Conservation (phyloP, 2,797 vertebrate species). For the Chaenodraco wilsoni region DNA sequence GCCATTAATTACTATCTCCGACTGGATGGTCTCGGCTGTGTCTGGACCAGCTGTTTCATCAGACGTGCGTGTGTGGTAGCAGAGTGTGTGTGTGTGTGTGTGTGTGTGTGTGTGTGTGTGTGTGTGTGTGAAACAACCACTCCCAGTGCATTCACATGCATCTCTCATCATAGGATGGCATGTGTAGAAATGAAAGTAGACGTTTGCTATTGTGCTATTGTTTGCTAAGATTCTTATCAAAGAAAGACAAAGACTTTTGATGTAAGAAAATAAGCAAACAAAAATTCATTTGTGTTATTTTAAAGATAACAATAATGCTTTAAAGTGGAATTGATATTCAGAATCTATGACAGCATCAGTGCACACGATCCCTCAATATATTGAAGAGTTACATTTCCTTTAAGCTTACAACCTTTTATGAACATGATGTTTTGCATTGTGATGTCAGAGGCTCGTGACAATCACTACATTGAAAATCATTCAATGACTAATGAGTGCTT, state of each 20-base stretch:
- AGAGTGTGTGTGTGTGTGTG: conserved; percentile 12
- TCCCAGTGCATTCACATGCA: conserved; percentile 61
- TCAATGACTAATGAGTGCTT: conserved; percentile 28
- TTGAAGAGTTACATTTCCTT: neutral
- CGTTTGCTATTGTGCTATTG: conserved; percentile 1
- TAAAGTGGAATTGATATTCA: neutral
- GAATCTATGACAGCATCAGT: neutral
- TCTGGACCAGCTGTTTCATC: conserved; percentile 85
- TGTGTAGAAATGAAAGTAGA: conserved; percentile 24
- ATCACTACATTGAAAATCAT: conserved; percentile 14
- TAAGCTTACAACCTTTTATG: conserved; percentile 4
- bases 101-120: conserved; percentile 21
- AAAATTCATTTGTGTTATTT: neutral
- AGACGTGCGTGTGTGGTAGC: conserved; percentile 36
- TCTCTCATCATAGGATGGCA: conserved; percentile 56
- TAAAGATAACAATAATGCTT: conserved; percentile 10
- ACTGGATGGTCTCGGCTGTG: conserved; percentile 83
- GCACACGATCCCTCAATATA: neutral
- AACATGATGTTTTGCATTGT: neutral
- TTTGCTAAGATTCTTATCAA: conserved; percentile 19
- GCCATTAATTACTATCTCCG: conserved; percentile 86
- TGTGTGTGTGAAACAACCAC: conserved; percentile 47
- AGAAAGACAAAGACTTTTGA: conserved; percentile 1
- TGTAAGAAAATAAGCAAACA: neutral
- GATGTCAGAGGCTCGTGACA: conserved; percentile 1